Evolutionary conservation across 2,888 invertebrate species (phyloP), one percentile per base, ranked within the genome.

Genomic region (Drosophila longiperda): DNA sequence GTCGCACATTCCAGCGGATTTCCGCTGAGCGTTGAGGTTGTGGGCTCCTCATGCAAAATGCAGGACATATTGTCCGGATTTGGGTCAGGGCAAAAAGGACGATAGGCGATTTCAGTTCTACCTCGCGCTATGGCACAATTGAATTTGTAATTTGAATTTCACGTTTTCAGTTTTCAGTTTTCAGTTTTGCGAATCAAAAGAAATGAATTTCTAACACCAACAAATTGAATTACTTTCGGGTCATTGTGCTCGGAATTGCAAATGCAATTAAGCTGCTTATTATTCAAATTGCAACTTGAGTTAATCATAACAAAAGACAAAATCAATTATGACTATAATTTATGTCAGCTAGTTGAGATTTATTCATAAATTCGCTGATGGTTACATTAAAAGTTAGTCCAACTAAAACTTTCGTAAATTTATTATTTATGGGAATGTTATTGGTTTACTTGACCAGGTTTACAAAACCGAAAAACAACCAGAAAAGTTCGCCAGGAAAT

Each of bases 181-280:
- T 26, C 26, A 63, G 52, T 65, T 49, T 53, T 55, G 50, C 57
- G 71, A 62, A 36, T 45, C 29, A 29, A 29, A 29, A 29, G 34
- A 62, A 60, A 69, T 23, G 20, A 45, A 45, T 36, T 66, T 72
- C 64, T 59, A 68, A 64, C 65, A 40, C 66, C 68, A 67, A 73
- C 38, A 71, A 87, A 75, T 83, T 70, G 52, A 87, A 89, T 83
- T 81, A 70, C 64, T 59, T 66, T 71, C 57, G 50, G 58, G 48
- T 66, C 67, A 80, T 60, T 76, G 71, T 66, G 67, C 74, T 71
- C 53, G 32, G 84, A 84, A 89, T 84, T 88, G 86, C 69, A 71
- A 85, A 84, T 84, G 84, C 67, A 84, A 84, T 89, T 88, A 66
- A 29, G 50, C 29, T 54, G 29, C 38, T 60, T 72, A 54, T 57